Conservation (phyloP, 2,797 vertebrate genomes). For the Babyrousa celebensis region DNA sequence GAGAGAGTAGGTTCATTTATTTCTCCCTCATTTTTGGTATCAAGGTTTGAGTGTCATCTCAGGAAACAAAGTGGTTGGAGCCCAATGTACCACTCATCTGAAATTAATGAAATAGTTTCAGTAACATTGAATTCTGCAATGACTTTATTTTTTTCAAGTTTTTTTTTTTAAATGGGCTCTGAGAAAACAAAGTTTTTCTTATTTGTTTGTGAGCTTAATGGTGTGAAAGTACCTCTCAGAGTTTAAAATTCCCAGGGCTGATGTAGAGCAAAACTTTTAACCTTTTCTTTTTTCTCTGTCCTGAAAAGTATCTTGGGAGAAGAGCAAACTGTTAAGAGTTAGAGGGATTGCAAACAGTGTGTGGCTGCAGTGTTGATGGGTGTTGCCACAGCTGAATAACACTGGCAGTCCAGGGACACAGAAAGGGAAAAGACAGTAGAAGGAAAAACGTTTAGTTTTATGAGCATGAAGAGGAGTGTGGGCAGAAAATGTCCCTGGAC, state of each 20-base stretch:
- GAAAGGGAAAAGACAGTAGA: not conserved
- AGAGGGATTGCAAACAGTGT: slow-evolving; percentile 61
- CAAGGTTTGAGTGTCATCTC: not conserved
- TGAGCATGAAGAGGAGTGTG: not conserved
- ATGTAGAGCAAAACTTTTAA: slow-evolving; percentile 27
- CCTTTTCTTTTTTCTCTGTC: slow-evolving; percentile 12
- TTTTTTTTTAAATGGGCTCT: not conserved
- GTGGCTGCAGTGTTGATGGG: slow-evolving; percentile 52
- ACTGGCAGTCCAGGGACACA: not conserved
- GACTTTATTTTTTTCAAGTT: not conserved
- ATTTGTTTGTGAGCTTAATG: slow-evolving; percentile 59
- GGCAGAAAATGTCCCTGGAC: not conserved
- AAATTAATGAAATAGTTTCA: slow-evolving; percentile 65
- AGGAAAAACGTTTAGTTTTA: slow-evolving; percentile 39
- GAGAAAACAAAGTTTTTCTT: slow-evolving; percentile 43
- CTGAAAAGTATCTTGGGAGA: slow-evolving; percentile 57
- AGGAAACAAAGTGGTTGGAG: not conserved
- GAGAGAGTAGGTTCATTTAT: not conserved
- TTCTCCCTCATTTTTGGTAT: not conserved
- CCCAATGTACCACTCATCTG: not conserved
- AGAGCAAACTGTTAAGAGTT: slow-evolving; percentile 61
- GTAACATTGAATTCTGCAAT: slow-evolving; percentile 63
- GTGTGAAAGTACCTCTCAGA: slow-evolving; percentile 45
- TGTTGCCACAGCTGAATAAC: slow-evolving; percentile 47
- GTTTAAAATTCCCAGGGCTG: slow-evolving; percentile 47